Percentiles rank a stretch among this genome's conserved stretches.
Evolutionary conservation across 2,888 invertebrate genomes (phyloP).

Genomic region (Eucera pruinosa): DNA sequence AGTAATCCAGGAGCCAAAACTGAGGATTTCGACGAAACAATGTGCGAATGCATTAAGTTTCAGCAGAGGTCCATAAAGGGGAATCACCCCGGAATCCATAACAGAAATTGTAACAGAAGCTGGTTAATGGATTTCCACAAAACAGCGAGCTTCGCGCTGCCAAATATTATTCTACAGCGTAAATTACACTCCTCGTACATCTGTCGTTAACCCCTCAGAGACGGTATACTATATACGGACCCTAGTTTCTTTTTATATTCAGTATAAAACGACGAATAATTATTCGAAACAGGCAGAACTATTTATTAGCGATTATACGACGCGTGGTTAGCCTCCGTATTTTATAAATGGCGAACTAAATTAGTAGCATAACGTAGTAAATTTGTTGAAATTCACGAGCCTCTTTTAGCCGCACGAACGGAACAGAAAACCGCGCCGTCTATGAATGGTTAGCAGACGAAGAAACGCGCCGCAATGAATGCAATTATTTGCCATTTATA

Average conservation of each 20-base stretch:
- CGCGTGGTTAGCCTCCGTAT: too few relatives aligned
- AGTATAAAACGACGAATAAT: too few relatives aligned
- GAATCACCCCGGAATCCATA: conserved; percentile 27
- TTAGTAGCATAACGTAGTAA: too few relatives aligned
- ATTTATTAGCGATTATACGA: too few relatives aligned
- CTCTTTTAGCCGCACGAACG: too few relatives aligned
- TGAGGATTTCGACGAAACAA: conserved; percentile 18
- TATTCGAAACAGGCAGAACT: too few relatives aligned
- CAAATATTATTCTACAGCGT: conserved; percentile 27
- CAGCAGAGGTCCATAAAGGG: conserved; percentile 14
- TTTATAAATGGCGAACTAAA: too few relatives aligned
- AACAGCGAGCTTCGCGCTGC: conserved; percentile 23
- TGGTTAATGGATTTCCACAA: conserved; percentile 32
- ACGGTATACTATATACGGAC: too few relatives aligned
- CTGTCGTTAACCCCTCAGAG: background rate
- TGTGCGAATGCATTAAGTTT: conserved; percentile 40
- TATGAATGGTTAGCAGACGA: too few relatives aligned
- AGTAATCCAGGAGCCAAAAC: background rate
- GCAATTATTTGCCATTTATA: background rate
- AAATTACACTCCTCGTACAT: conserved; percentile 23
- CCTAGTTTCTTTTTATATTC: too few relatives aligned
- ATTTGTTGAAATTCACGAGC: too few relatives aligned
- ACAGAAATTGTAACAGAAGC: conserved; percentile 34
- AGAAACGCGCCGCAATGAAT: background rate
- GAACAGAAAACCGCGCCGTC: too few relatives aligned